Percentiles rank a stretch among this genome's conserved stretches.
Evolutionary conservation across 2,888 invertebrate species (phyloP).

Genomic region (Hydrotaea diabolus): DNA sequence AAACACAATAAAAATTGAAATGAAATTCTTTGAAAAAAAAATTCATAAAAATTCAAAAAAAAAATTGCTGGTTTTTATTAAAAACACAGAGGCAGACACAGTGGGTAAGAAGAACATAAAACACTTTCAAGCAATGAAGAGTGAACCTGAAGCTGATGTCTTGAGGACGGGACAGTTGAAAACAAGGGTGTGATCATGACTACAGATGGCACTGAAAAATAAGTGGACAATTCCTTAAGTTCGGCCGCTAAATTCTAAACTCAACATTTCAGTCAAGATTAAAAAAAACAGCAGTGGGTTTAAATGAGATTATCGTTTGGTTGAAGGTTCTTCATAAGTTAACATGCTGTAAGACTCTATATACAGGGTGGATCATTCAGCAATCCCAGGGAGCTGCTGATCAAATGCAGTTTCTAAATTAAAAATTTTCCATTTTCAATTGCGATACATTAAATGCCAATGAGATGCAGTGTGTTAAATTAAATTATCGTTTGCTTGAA

Average conservation of each 20-base stretch:
- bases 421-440: conserved; percentile 58
- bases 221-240: neutral
- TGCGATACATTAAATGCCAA: conserved; percentile 21
- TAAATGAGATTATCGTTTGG: too few species aligned
- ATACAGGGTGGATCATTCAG: conserved; percentile 78
- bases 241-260: too few species aligned
- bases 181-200: neutral
- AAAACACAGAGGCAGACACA: neutral
- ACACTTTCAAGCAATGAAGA: neutral
- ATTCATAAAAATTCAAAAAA: conserved; percentile 20
- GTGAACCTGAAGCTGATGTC: conserved; percentile 39
- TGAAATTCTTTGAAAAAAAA: conserved; percentile 49
- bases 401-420: conserved; percentile 56
- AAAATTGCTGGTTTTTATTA: conserved; percentile 19
- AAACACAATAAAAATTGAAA: conserved; percentile 47
- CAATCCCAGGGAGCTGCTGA: conserved; percentile 33
- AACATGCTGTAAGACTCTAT: too few species aligned
- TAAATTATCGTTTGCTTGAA: too few species aligned
- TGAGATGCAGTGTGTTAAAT: too few species aligned
- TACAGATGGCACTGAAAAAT: neutral
- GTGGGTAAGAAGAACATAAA: neutral
- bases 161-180: conserved; percentile 45
- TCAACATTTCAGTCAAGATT: too few species aligned
- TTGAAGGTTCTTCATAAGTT: too few species aligned
- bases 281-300: too few species aligned